A percentile compares a stretch with the other conserved stretches of the same genome.
These are phyloP conservation scores for Dendronephthya gigantea DNA, from an alignment of 64 coral and sea anemone species.

Conservation along the genomic window DNA sequence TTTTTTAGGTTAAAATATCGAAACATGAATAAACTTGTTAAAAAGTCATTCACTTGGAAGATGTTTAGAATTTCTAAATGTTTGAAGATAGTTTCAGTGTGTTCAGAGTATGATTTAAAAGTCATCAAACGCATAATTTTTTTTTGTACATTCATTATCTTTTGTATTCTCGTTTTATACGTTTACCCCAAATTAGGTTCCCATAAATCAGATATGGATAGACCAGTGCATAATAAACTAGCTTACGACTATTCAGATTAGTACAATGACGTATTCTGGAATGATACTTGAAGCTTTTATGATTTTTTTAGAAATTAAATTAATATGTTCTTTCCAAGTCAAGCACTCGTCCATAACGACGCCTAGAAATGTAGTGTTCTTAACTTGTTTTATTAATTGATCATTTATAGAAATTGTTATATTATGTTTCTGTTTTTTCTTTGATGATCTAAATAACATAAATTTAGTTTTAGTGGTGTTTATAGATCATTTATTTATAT, in stretches of 20 bases:
- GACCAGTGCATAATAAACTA: not conserved
- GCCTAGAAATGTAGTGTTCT: not conserved
- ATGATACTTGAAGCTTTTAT: not conserved
- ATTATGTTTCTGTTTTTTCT: too few relatives aligned
- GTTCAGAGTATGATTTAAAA: not conserved
- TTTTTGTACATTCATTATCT: not conserved
- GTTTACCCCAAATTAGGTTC: not conserved
- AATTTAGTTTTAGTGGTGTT: not conserved
- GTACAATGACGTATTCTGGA: not conserved
- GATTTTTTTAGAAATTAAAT: not conserved
- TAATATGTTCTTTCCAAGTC: not conserved
- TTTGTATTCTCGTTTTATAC: not conserved
- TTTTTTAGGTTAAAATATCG: too few relatives aligned
- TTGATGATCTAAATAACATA: not conserved
- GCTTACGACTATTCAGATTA: not conserved
- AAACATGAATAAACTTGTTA: too few relatives aligned
- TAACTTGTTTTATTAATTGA: not conserved
- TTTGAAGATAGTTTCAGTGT: too few relatives aligned
- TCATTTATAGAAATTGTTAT: too few relatives aligned
- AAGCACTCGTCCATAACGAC: not conserved
- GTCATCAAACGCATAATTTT: not conserved
- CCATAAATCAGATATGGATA: not conserved
- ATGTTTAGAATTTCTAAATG: too few relatives aligned
- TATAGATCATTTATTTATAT: not conserved
- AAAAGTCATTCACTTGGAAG: too few relatives aligned